A percentile compares a stretch with the other conserved stretches of the same genome.
Conservation (phyloP, 2,113 vertebrate species). For the Pteruthius melanotis region DNA sequence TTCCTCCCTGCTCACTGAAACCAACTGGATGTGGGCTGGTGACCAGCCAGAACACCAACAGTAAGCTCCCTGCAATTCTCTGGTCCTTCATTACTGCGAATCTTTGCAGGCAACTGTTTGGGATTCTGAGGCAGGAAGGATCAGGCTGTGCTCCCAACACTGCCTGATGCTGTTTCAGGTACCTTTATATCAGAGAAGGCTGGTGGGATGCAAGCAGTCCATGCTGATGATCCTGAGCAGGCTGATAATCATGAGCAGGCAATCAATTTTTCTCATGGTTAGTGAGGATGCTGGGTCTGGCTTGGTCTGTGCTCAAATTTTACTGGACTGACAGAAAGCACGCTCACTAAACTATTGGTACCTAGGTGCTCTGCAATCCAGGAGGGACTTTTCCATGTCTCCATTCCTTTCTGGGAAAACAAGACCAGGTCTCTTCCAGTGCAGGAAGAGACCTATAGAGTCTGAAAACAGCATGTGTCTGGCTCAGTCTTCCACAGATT, state of each 20-base stretch:
- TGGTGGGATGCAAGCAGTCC: background rate
- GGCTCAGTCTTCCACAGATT: background rate
- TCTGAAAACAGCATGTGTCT: conserved; percentile 3
- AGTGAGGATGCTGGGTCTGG: background rate
- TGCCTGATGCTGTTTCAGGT: background rate
- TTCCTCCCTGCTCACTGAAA: background rate
- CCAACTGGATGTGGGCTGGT: background rate
- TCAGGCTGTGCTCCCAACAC: background rate
- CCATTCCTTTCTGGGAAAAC: background rate
- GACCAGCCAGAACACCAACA: background rate
- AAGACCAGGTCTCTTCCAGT: background rate
- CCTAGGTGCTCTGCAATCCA: background rate
- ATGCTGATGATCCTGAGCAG: background rate
- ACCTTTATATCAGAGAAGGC: background rate
- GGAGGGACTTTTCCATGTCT: background rate
- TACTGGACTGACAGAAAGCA: background rate
- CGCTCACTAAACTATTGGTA: background rate
- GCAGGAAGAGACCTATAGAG: background rate
- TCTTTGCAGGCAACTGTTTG: background rate
- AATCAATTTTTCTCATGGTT: background rate
- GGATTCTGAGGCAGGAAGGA: background rate
- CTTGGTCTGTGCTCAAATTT: background rate
- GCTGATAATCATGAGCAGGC: background rate
- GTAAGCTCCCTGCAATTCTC: background rate
- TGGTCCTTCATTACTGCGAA: background rate